Percentiles rank a stretch among this genome's conserved stretches.
These are phyloP conservation scores for Apamea sordens DNA, from an alignment of 2,888 invertebrate genomes.

Conservation along the genomic window DNA sequence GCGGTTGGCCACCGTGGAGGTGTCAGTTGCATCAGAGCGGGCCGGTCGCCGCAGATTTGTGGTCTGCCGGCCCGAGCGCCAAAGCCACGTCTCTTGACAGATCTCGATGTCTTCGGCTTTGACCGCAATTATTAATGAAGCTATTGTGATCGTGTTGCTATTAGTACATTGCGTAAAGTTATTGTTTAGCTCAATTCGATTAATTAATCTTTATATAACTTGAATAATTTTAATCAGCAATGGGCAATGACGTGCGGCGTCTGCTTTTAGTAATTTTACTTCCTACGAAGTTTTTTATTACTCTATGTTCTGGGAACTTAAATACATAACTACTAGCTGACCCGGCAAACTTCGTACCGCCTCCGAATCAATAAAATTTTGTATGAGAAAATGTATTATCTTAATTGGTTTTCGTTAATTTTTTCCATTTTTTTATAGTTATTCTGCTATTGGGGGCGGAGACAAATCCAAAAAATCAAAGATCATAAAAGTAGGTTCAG, in stretches of 20 bases:
- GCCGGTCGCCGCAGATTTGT: slow-evolving; percentile 84
- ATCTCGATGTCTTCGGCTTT: slow-evolving; percentile 75
- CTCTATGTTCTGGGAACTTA: not conserved
- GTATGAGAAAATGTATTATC: not conserved
- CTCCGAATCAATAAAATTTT: not conserved
- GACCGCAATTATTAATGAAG: slow-evolving; percentile 80
- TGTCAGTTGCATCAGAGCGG: slow-evolving; percentile 80
- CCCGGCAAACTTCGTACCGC: not conserved
- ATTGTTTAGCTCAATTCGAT: slow-evolving; percentile 30
- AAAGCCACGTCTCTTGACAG: slow-evolving; percentile 75
- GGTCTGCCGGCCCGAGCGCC: slow-evolving; percentile 79
- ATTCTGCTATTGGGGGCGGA: not conserved
- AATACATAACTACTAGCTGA: not conserved
- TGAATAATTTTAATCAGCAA: not conserved
- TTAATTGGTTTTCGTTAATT: not conserved
- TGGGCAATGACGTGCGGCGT: too few relatives aligned
- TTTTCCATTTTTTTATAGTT: not conserved
- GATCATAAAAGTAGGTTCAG: not conserved
- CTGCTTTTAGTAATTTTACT: not conserved
- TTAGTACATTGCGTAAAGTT: slow-evolving; percentile 13
- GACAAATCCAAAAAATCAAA: not conserved
- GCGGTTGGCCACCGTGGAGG: slow-evolving; percentile 75
- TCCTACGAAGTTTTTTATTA: not conserved
- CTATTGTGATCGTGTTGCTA: slow-evolving; percentile 65
- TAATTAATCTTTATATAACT: slow-evolving; percentile 17